phyloP scores from a whole-genome alignment of 2,113 vertebrate genomes.

The Pelvicachromis taeniatus region DNA sequence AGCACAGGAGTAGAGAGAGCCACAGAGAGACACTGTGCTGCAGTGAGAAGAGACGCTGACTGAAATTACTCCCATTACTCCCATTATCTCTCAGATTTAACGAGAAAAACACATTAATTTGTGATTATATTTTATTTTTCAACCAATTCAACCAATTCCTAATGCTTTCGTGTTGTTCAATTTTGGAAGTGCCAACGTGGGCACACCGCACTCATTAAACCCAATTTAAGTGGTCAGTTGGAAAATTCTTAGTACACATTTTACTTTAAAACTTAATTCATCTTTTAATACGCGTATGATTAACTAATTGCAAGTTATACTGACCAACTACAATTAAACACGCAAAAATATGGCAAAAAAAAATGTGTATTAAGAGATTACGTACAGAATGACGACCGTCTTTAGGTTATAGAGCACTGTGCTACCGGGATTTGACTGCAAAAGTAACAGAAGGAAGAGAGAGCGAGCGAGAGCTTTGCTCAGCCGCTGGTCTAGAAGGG shows the following conservation, averaged over 20 bases:
- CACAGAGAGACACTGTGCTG: neutral
- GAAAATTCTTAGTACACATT: neutral
- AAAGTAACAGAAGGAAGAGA: neutral
- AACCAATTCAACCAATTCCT: neutral
- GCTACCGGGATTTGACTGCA: neutral
- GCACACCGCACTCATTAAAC: neutral
- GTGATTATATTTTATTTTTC: neutral
- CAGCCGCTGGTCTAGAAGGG: slow-evolving; percentile 3
- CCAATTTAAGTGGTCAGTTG: neutral
- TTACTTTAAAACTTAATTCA: neutral
- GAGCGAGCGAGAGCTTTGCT: neutral
- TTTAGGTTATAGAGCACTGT: neutral
- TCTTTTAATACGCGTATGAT: neutral
- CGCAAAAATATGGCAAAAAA: neutral
- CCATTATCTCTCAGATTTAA: neutral
- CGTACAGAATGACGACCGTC: neutral
- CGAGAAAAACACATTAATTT: no score
- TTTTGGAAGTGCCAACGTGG: neutral
- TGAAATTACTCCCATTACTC: neutral
- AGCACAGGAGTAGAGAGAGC: neutral
- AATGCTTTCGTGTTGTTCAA: neutral
- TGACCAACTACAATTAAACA: neutral
- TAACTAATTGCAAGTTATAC: neutral
- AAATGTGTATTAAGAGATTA: neutral
- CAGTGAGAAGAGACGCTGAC: neutral